Evolutionary conservation across 2,888 invertebrate species (phyloP), one percentile per base, ranked within the genome.

Genomic region (Synergus japonicus): DNA sequence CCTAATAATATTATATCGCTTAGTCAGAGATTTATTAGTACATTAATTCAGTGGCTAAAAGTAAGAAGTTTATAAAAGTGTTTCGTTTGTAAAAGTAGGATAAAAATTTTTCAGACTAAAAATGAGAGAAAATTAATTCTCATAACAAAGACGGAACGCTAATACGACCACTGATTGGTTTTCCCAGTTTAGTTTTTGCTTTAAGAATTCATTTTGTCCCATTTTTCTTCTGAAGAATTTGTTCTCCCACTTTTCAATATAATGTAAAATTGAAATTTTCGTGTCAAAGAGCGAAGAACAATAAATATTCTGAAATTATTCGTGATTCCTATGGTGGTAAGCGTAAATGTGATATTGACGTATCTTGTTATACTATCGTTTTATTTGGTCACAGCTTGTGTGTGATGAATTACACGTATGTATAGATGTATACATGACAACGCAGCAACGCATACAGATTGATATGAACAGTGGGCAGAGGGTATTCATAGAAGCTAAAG

Each of bases 401-500:
- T 54, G 54, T 54, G n/a, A 54, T 15, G 8, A 54, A 54, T 54
- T 54, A 54, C n/a, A 54, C n/a, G 54, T n/a, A 54, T 54, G 54
- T n/a, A 54, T 54, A n/a, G n/a, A n/a, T n/a, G 2, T 0, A 54
- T 54, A n/a, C n/a, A 54, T 8, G 15, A 54, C 8, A 54, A 54
- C n/a, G n/a, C 54, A 13, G n/a, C 54, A 54, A n/a, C n/a, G 8
- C n/a, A 54, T n/a, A 54, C n/a, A 54, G 7, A 54, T 54, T 54
- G 54, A 54, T n/a, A 54, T 54, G 4, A 54, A 54, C 54, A 8
- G 54, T 54, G 2, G n/a, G n/a, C 54, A 54, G n/a, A 54, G 54
- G 54, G n/a, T 54, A 54, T 54, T 54, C 54, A 54, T 54, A 54
- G 54, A n/a, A 54, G n/a, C 54, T 54, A 9, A 54, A 54, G 54